These are phyloP conservation scores for Prolemur simus DNA, from an alignment of 2,113 vertebrate genomes.

Conservation along the genomic window DNA sequence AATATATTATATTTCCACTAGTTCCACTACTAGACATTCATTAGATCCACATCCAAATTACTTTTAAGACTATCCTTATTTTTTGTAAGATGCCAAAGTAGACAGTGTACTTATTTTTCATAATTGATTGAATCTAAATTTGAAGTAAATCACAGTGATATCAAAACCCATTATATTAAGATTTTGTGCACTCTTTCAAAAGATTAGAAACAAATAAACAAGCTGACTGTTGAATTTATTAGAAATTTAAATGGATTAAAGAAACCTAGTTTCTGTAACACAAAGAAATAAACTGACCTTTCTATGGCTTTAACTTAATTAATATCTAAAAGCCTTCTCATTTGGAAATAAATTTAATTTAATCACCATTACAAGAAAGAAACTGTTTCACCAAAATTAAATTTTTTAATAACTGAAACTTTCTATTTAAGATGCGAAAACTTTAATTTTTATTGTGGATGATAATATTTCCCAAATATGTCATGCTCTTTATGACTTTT, in stretches of 20 bases:
- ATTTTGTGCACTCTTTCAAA: not conserved
- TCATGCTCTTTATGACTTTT: not conserved
- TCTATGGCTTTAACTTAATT: not conserved
- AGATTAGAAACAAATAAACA: not conserved
- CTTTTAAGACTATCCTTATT: not conserved
- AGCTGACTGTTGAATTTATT: not conserved
- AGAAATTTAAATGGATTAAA: not conserved
- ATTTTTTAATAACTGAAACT: slow-evolving; percentile 12
- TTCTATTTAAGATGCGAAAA: not conserved
- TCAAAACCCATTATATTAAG: slow-evolving; percentile 1
- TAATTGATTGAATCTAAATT: not conserved
- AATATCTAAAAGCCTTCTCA: not conserved
- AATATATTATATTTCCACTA: not conserved
- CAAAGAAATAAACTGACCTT: not conserved
- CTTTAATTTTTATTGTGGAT: not conserved
- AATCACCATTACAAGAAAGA: not conserved
- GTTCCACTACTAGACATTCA: not conserved
- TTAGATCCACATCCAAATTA: not conserved
- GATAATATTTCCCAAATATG: not conserved
- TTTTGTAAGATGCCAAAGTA: not conserved
- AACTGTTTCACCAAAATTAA: not conserved
- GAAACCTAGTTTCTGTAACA: not conserved
- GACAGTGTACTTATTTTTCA: not conserved
- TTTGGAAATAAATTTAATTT: not conserved
- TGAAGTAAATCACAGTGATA: not conserved